Conservation (phyloP, 2,797 vertebrate species). For the Eulemur albifrons region DNA sequence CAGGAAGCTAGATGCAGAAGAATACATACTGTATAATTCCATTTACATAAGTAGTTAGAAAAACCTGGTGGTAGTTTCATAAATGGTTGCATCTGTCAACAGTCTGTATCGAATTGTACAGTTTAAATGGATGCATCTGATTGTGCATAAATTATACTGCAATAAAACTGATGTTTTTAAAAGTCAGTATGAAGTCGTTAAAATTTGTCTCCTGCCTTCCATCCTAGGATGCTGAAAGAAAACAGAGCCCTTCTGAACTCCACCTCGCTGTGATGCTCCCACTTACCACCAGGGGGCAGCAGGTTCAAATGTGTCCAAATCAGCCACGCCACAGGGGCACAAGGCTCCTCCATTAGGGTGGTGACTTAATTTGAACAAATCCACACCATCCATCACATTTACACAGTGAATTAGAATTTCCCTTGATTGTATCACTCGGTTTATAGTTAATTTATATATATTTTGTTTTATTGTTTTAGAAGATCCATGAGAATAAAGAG, state of each 20-base stretch:
- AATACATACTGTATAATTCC: background rate
- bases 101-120: background rate
- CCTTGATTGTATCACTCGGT: background rate
- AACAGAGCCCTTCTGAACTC: background rate
- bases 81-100: background rate
- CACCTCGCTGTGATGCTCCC: background rate
- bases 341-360: accelerated
- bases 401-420: background rate
- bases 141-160: background rate
- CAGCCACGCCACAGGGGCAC: accelerated
- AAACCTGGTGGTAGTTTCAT: background rate
- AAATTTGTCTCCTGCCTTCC: background rate
- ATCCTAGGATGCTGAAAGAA: too few relatives aligned
- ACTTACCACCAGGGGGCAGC: background rate
- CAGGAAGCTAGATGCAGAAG: background rate
- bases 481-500: background rate
- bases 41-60: background rate
- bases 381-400: background rate
- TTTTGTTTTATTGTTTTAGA: background rate
- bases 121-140: background rate
- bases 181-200: background rate
- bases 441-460: background rate
- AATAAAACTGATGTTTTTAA: background rate
- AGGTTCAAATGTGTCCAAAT: background rate
- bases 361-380: background rate